These are phyloP conservation scores for Alloscopus bannaensis DNA, from an alignment of 2,888 invertebrate genomes.

Conservation along the genomic window DNA sequence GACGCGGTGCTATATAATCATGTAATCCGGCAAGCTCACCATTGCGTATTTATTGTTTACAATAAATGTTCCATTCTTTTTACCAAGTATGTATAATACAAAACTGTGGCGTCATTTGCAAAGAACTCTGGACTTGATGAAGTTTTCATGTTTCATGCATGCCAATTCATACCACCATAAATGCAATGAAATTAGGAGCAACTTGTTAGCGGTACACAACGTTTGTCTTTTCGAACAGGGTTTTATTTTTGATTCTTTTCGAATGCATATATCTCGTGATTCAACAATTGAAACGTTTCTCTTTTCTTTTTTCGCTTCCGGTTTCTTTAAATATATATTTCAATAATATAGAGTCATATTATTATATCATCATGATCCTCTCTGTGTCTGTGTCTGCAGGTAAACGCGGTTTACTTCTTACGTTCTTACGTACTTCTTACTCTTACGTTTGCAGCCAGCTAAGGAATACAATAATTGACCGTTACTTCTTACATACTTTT, in stretches of 20 bases:
- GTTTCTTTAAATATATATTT: constrained; percentile 37
- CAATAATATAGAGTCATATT: constrained; percentile 14
- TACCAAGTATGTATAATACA: too few species aligned
- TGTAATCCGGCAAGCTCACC: too few species aligned
- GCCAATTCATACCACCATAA: too few species aligned
- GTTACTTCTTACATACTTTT: constrained; percentile 19
- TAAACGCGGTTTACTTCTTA: constrained; percentile 59
- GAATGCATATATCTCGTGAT: constrained; percentile 29
- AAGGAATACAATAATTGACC: constrained; percentile 42
- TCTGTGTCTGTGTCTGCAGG: constrained; percentile 51
- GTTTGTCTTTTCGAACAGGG: constrained; percentile 29
- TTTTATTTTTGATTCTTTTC: constrained; percentile 38
- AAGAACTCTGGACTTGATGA: too few species aligned
- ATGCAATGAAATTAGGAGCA: too few species aligned
- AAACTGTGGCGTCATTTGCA: too few species aligned
- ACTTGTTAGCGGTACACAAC: too few species aligned
- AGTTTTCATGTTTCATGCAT: too few species aligned
- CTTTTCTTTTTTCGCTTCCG: constrained; percentile 50
- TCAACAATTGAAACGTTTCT: constrained; percentile 60
- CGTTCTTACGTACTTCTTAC: too few species aligned
- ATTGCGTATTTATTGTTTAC: too few species aligned
- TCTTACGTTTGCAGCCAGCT: constrained; percentile 60
- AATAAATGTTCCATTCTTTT: too few species aligned
- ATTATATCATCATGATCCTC: constrained; percentile 46
- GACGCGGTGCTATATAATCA: too few species aligned